Percentiles rank a stretch among this genome's conserved stretches.
Conservation (phyloP, 1,140 invertebrate species). For the Drosophila watanabei region DNA sequence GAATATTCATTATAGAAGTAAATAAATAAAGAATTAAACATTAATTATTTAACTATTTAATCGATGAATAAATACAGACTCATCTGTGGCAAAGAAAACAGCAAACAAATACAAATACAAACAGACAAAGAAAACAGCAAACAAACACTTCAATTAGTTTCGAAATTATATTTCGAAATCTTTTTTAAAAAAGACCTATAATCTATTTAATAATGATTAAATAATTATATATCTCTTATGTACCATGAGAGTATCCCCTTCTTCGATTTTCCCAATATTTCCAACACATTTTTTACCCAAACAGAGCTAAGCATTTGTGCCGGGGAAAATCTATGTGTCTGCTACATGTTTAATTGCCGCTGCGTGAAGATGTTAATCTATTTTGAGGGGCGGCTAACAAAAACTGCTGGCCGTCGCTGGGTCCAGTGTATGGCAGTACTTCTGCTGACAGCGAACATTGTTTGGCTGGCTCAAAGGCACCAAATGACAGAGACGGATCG, state of each 20-base stretch:
- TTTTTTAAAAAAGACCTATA: too few species aligned
- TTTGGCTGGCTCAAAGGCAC: slow-evolving; percentile 49
- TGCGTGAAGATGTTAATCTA: slow-evolving; percentile 68
- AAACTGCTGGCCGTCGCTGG: slow-evolving; percentile 36
- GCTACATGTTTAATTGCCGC: slow-evolving; percentile 65
- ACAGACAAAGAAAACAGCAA: too few species aligned
- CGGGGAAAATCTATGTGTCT: slow-evolving; percentile 51
- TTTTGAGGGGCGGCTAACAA: slow-evolving; percentile 46
- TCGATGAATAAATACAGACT: too few species aligned
- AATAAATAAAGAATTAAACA: too few species aligned
- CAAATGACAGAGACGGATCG: slow-evolving; percentile 36
- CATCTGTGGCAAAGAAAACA: too few species aligned
- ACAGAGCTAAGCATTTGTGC: slow-evolving; percentile 26
- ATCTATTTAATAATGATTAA: background rate
- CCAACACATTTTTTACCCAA: slow-evolving; percentile 19
- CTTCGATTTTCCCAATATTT: background rate
- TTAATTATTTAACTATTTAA: too few species aligned
- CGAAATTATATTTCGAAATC: background rate
- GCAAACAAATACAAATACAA: too few species aligned
- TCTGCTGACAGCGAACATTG: slow-evolving; percentile 56
- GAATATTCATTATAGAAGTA: too few species aligned
- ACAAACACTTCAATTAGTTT: too few species aligned
- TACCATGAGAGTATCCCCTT: background rate
- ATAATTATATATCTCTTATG: too few species aligned
- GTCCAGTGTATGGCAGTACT: slow-evolving; percentile 13